phyloP scores from a whole-genome alignment of 2,888 invertebrate species.

The Ptychoptera contaminata region DNA sequence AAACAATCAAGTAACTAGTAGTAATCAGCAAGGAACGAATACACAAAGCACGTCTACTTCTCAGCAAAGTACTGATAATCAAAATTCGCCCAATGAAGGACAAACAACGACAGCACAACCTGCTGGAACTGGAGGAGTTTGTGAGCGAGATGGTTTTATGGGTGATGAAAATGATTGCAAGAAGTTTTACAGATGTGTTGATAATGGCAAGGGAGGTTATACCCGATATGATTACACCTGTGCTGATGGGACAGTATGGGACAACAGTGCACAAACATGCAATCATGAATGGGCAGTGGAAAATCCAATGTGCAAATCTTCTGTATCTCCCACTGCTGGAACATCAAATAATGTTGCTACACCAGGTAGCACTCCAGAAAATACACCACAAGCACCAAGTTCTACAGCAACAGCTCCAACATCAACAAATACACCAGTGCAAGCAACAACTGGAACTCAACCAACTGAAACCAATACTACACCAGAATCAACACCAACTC shows the following conservation, averaged over 20 bases:
- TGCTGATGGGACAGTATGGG: conserved; percentile 41
- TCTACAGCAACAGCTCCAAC: conserved; percentile 1
- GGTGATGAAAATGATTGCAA: conserved; percentile 34
- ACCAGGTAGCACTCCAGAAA: background rate
- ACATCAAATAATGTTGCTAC: too few species aligned
- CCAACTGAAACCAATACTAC: background rate
- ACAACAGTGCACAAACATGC: conserved; percentile 38
- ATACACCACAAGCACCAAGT: background rate
- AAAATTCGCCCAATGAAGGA: conserved; percentile 8
- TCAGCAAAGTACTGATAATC: conserved; percentile 5
- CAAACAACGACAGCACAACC: conserved; percentile 5
- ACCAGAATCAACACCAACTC: conserved; percentile 3
- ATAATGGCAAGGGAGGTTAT: conserved; percentile 29
- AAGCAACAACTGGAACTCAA: background rate
- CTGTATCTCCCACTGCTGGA: background rate
- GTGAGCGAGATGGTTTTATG: conserved; percentile 29
- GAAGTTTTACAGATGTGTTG: conserved; percentile 41
- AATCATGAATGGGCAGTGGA: conserved; percentile 23
- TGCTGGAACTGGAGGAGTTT: conserved; percentile 12
- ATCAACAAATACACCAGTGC: background rate
- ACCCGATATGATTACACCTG: conserved; percentile 37
- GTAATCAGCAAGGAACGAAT: conserved; percentile 8
- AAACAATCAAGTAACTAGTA: conserved; percentile 11
- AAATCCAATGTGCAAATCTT: conserved; percentile 16
- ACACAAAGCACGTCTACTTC: conserved; percentile 10